These are phyloP conservation scores for Polyploca ridens DNA, from an alignment of 2,888 invertebrate genomes.

Conservation along the genomic window DNA sequence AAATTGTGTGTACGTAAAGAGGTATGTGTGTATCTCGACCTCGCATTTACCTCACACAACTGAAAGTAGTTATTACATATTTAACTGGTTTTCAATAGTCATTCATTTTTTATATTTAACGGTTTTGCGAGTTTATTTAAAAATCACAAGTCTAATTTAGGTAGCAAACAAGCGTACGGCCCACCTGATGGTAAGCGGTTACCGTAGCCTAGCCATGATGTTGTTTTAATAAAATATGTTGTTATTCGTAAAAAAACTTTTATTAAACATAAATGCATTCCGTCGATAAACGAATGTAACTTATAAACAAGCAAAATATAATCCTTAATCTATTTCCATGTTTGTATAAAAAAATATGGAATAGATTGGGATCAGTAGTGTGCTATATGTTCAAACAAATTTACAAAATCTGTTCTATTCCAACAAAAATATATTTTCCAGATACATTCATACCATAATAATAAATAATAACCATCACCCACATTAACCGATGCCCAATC, in stretches of 20 bases:
- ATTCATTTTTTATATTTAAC: too few relatives aligned
- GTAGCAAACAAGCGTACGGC: too few relatives aligned
- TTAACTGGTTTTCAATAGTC: too few relatives aligned
- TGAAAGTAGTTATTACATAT: background rate
- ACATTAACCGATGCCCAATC: constrained; percentile 16
- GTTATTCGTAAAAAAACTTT: constrained; percentile 29
- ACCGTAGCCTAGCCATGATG: too few relatives aligned
- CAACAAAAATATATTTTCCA: constrained; percentile 18
- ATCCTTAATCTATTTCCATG: background rate
- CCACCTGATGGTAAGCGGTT: too few relatives aligned
- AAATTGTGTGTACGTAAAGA: background rate
- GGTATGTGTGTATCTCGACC: background rate
- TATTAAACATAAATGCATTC: constrained; percentile 42
- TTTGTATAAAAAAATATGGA: background rate
- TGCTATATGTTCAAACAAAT: constrained; percentile 16
- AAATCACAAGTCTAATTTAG: too few relatives aligned
- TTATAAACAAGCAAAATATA: constrained; percentile 14
- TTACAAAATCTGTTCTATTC: constrained; percentile 11
- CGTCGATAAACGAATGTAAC: constrained; percentile 25
- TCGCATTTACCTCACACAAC: background rate
- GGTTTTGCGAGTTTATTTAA: too few relatives aligned
- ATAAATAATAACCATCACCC: constrained; percentile 58
- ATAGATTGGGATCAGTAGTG: constrained; percentile 2
- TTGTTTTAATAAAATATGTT: background rate
- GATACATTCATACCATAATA: constrained; percentile 32